Evolutionary conservation across 1,140 invertebrate genomes (phyloP).

Genomic region (Monochamus saltuarius): DNA sequence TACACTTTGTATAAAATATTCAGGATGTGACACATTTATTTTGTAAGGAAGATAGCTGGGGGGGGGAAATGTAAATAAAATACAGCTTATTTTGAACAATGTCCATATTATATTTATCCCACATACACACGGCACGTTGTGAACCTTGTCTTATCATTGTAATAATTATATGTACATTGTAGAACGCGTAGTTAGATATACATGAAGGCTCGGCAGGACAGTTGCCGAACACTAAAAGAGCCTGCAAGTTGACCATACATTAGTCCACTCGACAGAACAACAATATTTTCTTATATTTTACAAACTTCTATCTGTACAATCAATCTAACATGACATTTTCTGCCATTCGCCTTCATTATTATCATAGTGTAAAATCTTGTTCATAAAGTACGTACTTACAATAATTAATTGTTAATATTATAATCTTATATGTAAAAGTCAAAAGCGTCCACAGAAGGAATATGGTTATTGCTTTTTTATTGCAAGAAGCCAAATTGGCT

Average conservation of each 20-base stretch:
- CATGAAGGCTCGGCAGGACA: constrained; percentile 50
- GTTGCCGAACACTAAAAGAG: constrained; percentile 34
- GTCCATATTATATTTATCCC: constrained; percentile 81
- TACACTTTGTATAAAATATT: too few relatives aligned
- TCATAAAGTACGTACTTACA: constrained; percentile 53
- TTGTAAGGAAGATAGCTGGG: too few relatives aligned
- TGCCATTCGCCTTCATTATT: constrained; percentile 49
- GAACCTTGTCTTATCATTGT: constrained; percentile 72
- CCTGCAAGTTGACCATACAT: constrained; percentile 23
- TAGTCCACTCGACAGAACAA: constrained; percentile 45
- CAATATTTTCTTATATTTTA: constrained; percentile 51
- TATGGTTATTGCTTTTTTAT: constrained; percentile 59
- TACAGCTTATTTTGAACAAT: constrained; percentile 67
- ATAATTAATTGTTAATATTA: constrained; percentile 50
- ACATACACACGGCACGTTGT: constrained; percentile 84
- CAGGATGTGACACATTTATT: too few relatives aligned
- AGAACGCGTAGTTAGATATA: constrained; percentile 68
- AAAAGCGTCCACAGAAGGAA: constrained; percentile 57
- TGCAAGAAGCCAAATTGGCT: constrained; percentile 53
- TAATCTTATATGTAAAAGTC: constrained; percentile 51
- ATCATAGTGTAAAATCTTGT: constrained; percentile 53
- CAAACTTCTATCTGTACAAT: constrained; percentile 56
- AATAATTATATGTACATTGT: constrained; percentile 67
- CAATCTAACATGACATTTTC: constrained; percentile 43
- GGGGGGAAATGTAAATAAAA: constrained; percentile 24